phyloP scores from a whole-genome alignment of 2,113 vertebrate genomes.

The Sminthopsis crassicaudata region DNA sequence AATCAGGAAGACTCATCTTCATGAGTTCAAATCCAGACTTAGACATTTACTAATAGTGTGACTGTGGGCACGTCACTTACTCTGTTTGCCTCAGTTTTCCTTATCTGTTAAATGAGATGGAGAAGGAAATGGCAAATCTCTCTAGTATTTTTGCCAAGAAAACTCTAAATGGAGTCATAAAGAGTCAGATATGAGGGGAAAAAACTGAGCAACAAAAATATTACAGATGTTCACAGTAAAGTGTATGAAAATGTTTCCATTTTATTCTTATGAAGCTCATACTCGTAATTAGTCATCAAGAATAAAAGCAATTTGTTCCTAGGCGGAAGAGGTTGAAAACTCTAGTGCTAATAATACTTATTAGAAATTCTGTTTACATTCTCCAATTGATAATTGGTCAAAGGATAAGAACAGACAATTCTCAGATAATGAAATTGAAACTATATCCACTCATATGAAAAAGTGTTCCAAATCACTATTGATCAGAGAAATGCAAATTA shows the following conservation, averaged over 20 bases:
- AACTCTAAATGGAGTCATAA: neutral
- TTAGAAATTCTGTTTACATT: conserved; percentile 68
- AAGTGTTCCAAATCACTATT: too few species aligned
- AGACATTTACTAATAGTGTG: too few species aligned
- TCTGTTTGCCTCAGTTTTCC: neutral
- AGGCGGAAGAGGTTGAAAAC: conserved; percentile 44
- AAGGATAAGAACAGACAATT: too few species aligned
- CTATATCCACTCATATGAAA: too few species aligned
- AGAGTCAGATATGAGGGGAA: neutral
- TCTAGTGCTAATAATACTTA: conserved; percentile 23
- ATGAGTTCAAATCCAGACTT: neutral
- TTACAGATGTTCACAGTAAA: conserved; percentile 53
- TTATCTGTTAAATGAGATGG: neutral
- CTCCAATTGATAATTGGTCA: too few species aligned
- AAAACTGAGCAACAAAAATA: neutral
- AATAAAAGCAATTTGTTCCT: neutral
- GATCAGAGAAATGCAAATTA: too few species aligned
- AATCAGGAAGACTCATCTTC: neutral
- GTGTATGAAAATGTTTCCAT: conserved; percentile 53
- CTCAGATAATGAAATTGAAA: too few species aligned
- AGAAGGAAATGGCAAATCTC: neutral
- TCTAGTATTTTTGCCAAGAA: neutral
- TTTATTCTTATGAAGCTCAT: conserved; percentile 54
- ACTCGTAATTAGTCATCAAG: conserved; percentile 53
- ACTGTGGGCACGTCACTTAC: neutral